phyloP scores from a whole-genome alignment of 1,140 invertebrate genomes.

The Drosophila hydei region DNA sequence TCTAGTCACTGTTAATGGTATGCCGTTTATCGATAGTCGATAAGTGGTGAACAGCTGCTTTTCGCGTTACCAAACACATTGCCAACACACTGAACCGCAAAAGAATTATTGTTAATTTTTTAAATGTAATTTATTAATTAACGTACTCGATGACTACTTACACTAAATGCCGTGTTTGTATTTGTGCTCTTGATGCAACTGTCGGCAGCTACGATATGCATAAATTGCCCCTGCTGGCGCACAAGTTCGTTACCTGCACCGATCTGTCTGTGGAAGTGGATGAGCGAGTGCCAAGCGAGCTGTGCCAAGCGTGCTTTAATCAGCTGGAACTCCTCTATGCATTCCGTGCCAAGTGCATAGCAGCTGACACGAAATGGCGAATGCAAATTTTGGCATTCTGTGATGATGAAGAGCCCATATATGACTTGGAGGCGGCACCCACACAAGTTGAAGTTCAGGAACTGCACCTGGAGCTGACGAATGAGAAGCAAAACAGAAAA shows the following conservation, averaged over 20 bases:
- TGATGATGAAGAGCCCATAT: slow-evolving; percentile 14
- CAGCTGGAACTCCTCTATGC: slow-evolving; percentile 52
- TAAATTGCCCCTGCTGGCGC: slow-evolving; percentile 32
- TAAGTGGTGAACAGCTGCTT: background rate
- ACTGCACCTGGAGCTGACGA: background rate
- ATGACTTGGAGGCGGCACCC: background rate
- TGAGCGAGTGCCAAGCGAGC: slow-evolving; percentile 38
- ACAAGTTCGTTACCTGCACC: slow-evolving; percentile 60
- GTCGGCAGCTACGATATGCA: slow-evolving; percentile 40
- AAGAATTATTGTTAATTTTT: background rate
- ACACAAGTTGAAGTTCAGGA: background rate
- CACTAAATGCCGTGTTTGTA: slow-evolving; percentile 56
- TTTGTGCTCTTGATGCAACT: slow-evolving; percentile 16
- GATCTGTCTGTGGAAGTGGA: slow-evolving; percentile 29
- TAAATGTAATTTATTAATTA: slow-evolving; percentile 4
- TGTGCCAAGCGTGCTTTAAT: slow-evolving; percentile 59
- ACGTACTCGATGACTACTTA: slow-evolving; percentile 24
- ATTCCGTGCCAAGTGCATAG: slow-evolving; percentile 61
- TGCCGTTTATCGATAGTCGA: background rate
- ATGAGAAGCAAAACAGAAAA: background rate
- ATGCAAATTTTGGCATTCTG: slow-evolving; percentile 26
- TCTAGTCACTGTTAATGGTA: background rate
- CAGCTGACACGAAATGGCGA: slow-evolving; percentile 46
- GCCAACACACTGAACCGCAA: too few relatives aligned
- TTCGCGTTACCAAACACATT: too few relatives aligned